Evolutionary conservation across 1,140 invertebrate genomes (phyloP), one percentile per base, ranked within the genome.

Genomic region (Prorops nasuta): DNA sequence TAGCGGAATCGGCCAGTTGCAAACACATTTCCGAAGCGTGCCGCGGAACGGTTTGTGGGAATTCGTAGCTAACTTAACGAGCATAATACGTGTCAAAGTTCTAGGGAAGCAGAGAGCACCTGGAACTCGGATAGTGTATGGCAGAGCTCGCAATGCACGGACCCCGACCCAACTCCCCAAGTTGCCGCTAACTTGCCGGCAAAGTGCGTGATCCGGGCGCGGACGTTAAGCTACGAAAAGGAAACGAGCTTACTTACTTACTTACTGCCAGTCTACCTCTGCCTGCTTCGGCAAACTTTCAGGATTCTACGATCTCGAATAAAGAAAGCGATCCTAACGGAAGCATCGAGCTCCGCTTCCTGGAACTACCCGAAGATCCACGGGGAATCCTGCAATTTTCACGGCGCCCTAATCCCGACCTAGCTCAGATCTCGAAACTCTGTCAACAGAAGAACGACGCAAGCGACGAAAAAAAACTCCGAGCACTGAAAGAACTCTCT

Each of bases 31-130:
- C 42, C 32, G 44, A 14, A 47, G 35, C 34, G 35, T 35, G 42
- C 12, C 19, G 40, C 42, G 42, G 43, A 36, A 17, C 38, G 40
- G 44, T 36, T 34, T n/a, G 24, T 28, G 41, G 34, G 18, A 43
- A 37, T 35, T 44, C 16, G 32, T 32, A 43, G 52, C 45, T 44
- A 58, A 64, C 60, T 63, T 68, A 68, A 67, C 64, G 58, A 69
- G 60, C 55, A 61, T 64, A 67, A 67, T 67, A 64, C 58, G 58
- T 55, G 56, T 67, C 66, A 56, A 68, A 67, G 58, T 68, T 66
- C 44, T 50, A 51, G 50, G 44, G 59, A 59, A 62, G 47, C 43
- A 37, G 41, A 19, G 34, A 34, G 43, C 51, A 51, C 49, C 56
- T 58, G 51, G 55, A 54, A 38, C 57, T 56, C 46, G 39, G 24